Evolutionary conservation across 2,113 vertebrate species (phyloP), one percentile per base, ranked within the genome.

Genomic region (Pelusios castaneus): DNA sequence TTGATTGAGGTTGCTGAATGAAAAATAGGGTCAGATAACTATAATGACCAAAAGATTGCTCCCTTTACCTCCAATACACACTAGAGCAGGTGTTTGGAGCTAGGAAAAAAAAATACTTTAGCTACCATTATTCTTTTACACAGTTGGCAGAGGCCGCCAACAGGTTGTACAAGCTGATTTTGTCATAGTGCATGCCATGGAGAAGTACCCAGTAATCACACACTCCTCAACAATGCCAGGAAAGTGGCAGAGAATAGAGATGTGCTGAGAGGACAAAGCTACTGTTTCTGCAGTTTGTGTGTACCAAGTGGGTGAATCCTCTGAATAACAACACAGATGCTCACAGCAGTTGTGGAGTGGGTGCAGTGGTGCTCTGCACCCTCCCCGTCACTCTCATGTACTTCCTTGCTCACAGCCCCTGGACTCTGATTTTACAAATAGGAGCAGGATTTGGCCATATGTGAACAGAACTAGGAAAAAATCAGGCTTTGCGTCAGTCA

Each of bases 151-250:
- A 34, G 25, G 56, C 31, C 6, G 11, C 14, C 29, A 0, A 4
- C 0, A 0, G 38, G 22, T 2, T 52, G 12, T 5, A 29, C 43
- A 56, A 31, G 51, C 79, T 16, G 43, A 47, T 27, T 22, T 56
- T 2, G 0, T 58, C 0, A 0, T 21, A 12, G 6, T 0, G 2
- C 22, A n/a, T 70, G 80, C n/a, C 29, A 47, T 1, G 0, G n/a
- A 73, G n/a, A 10, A 73, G n/a, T 6, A 22, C n/a, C 19, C 31
- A 22, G 31, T 38, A 22, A 17, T 19, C 38, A 6, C n/a, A 38
- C 19, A 58, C 56, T 27, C 56, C 56, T 58, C 22, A 58, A 19
- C 24, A 58, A 58, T 58, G 27, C 19, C 25, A 58, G 29, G 56
- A 58, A 58, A 58, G 56, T 25, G 27, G 11, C 9, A 29, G 29